Evolutionary conservation across 2,113 vertebrate genomes (phyloP).

Genomic region (Laticauda colubrina): DNA sequence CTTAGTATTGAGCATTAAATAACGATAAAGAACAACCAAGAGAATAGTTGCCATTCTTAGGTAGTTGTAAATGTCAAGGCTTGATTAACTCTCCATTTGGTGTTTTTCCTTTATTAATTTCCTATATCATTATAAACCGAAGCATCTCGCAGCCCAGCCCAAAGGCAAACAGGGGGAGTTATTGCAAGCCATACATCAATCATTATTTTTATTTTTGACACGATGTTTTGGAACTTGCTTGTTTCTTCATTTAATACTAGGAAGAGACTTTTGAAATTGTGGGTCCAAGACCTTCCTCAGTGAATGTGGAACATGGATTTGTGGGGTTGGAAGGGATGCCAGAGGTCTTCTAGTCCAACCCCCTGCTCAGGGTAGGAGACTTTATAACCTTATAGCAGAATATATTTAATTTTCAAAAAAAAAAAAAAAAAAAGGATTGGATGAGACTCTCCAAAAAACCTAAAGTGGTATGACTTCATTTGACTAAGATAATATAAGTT

Average conservation of each 20-base stretch:
- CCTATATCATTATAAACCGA: not conserved
- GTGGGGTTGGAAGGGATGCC: not conserved
- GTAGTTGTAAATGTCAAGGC: constrained; percentile 25
- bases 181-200: not conserved
- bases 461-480: no score
- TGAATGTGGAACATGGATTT: no score
- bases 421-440: no score
- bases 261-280: not conserved
- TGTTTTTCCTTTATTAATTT: constrained; percentile 4
- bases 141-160: not conserved
- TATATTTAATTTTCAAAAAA: no score
- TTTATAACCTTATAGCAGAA: no score
- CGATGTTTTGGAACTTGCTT: not conserved
- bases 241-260: not conserved
- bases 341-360: not conserved
- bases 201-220: not conserved
- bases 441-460: no score
- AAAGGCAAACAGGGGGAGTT: not conserved
- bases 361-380: not conserved
- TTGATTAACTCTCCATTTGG: not conserved
- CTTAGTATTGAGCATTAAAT: constrained; percentile 14
- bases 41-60: not conserved
- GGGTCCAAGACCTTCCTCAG: not conserved
- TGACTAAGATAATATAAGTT: no score
- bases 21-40: constrained; percentile 9